phyloP scores from a whole-genome alignment of 1,140 invertebrate species.

The Zaprionus ghesquierei region DNA sequence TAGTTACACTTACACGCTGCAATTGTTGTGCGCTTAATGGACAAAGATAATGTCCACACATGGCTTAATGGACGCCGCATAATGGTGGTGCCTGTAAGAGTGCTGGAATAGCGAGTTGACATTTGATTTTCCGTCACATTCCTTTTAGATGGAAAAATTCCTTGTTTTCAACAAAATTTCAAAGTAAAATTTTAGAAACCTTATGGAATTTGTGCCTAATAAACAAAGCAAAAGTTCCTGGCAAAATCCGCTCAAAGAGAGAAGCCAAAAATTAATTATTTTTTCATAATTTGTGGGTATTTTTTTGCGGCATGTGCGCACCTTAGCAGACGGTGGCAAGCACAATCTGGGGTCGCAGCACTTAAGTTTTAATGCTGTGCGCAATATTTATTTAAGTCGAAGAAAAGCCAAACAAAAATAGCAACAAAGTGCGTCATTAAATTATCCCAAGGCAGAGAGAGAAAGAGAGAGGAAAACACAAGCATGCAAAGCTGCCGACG shows the following conservation, averaged over 20 bases:
- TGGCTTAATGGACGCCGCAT: conserved; percentile 27
- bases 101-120: background rate
- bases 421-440: conserved; percentile 59
- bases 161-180: background rate
- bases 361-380: conserved; percentile 60
- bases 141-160: background rate
- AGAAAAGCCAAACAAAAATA: conserved; percentile 41
- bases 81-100: background rate
- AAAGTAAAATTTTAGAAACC: background rate
- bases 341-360: conserved; percentile 49
- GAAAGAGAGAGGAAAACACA: conserved; percentile 1
- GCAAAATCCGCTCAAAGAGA: background rate
- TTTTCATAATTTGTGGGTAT: conserved; percentile 4
- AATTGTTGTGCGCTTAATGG: conserved; percentile 14
- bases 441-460: conserved; percentile 29
- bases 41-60: conserved; percentile 20
- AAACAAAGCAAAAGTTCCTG: background rate
- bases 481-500: background rate
- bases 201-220: background rate
- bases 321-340: background rate
- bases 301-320: background rate
- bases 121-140: background rate
- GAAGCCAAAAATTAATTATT: conserved; percentile 23
- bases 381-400: conserved; percentile 60
- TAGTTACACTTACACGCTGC: conserved; percentile 27